Base-by-base conservation (phyloP, 2,113 vertebrate genomes). In the Scortum barcoo region DNA sequence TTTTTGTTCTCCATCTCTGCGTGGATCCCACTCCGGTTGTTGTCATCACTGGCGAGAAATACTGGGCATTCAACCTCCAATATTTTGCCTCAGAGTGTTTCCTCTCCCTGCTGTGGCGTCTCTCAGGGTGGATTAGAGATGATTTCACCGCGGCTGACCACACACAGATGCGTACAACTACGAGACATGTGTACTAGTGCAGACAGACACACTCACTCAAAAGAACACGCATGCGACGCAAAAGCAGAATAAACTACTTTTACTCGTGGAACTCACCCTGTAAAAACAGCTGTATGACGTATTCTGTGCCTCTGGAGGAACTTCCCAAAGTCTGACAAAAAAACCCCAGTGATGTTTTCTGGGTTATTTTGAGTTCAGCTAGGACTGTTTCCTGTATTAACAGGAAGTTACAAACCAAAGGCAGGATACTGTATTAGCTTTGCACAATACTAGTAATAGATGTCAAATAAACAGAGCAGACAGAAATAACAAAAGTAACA, bases 1-100 rank as follows among this genome's bases (percentile, higher is more conserved):
- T 73, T 88, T 92, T 82, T 91, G 78, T 86, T 76, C 81, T 77
- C 19, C 68, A 74, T 72, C 75, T 88, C 84, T 76, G 80, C 56
- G 10, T 70, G 81, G 61, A 50, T 76, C 80, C 83, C 73, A 63
- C 72, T 86, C 57, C 79, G 69, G 76, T 69, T 83, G 76, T 79
- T 83, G 85, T 91, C 85, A 78, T 61, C 68, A 48, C 24, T 75
- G 58, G 60, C 17, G 38, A 83, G 72, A 80, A 77, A 73, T 33
- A 11, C 82, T 2, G 40, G 72, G 48, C 67, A 58, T 72, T 80
- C 51, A 54, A 40, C 70, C 40, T 26, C 20, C 22, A 58, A 67
- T 68, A 54, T 79, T 75, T 67, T 62, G 46, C 78, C 87, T 65
- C n/a, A 0, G 51, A 87, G 81, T 26, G 5, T 71, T 54, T 54